These are phyloP conservation scores for Philhelius pedissequus DNA, from an alignment of 2,888 invertebrate species.

Conservation along the genomic window DNA sequence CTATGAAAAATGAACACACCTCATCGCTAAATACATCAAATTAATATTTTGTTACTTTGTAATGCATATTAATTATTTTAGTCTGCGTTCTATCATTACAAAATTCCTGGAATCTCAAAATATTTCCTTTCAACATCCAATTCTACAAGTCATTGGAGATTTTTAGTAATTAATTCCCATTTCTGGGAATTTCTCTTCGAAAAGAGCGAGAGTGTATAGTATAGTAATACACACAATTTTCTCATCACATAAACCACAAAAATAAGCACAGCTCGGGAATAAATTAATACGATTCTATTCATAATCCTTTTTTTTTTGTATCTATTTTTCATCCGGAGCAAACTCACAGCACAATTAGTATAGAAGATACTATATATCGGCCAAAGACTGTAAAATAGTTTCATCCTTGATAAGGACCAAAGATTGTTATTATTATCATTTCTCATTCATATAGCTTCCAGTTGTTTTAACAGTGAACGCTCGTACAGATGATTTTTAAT, in stretches of 20 bases:
- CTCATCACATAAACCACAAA: background rate
- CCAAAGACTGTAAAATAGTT: background rate
- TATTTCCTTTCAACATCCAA: background rate
- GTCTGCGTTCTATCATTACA: no score
- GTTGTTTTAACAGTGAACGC: constrained; percentile 27
- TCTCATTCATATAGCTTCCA: constrained; percentile 17
- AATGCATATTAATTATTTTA: no score
- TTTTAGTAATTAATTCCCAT: background rate
- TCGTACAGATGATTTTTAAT: background rate
- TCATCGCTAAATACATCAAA: no score
- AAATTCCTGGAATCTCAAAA: background rate
- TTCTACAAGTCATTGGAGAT: background rate
- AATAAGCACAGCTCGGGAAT: background rate
- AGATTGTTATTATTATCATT: constrained; percentile 46
- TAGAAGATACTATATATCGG: background rate
- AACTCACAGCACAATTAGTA: background rate
- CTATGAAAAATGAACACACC: no score
- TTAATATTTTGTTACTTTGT: no score
- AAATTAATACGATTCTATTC: background rate
- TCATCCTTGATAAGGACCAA: background rate
- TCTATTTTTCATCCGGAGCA: background rate
- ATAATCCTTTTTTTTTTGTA: constrained; percentile 6
- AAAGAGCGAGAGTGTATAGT: no score
- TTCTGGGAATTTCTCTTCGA: background rate
- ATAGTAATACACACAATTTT: background rate